Evolutionary conservation across 2,113 vertebrate species (phyloP).

Genomic region (Cryptotis parvus): DNA sequence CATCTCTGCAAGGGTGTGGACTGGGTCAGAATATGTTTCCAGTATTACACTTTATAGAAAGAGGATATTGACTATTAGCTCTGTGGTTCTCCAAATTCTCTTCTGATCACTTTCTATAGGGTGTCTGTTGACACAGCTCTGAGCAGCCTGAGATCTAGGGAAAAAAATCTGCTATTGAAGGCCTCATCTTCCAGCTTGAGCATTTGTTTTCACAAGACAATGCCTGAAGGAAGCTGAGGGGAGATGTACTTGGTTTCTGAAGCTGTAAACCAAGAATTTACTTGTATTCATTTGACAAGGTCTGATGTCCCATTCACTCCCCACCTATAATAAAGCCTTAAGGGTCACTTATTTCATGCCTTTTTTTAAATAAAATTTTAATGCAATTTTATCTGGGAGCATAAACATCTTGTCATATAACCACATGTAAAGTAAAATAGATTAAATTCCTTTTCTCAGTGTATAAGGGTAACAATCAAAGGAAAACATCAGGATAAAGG

Average conservation of each 20-base stretch:
- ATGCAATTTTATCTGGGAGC: neutral
- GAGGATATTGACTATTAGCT: rapidly evolving
- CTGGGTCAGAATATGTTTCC: neutral
- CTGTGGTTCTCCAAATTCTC: neutral
- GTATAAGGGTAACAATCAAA: neutral
- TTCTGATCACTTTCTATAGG: rapidly evolving
- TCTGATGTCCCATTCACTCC: neutral
- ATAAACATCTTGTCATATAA: neutral
- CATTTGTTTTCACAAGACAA: neutral
- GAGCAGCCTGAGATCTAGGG: neutral
- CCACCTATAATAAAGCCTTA: neutral
- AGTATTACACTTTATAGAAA: rapidly evolving
- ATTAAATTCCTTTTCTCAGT: neutral
- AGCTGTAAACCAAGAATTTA: neutral
- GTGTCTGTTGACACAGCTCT: neutral
- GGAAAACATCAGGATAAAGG: neutral
- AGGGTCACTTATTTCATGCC: neutral
- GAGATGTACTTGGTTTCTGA: neutral
- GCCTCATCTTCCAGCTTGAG: neutral
- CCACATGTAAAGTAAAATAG: neutral
- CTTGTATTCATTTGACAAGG: neutral
- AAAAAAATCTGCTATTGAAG: neutral
- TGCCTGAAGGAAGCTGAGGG: neutral
- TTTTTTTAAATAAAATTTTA: neutral
- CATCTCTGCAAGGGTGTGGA: neutral